phyloP scores from a whole-genome alignment of 2,888 invertebrate species.

The Drosophila kambysellisi region DNA sequence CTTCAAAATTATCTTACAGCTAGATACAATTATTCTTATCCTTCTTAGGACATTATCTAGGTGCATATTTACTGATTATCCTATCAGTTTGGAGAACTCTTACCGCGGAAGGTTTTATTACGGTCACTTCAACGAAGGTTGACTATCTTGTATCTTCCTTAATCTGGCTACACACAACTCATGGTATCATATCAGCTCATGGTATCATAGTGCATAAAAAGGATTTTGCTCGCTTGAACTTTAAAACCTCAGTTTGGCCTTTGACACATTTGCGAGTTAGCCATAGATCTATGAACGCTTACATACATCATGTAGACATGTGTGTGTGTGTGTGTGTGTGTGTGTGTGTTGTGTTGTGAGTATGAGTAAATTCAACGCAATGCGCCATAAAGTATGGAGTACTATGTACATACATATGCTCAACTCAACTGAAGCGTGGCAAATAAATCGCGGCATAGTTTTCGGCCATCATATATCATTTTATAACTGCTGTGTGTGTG shows the following conservation, averaged over 20 bases:
- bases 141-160: too few species aligned
- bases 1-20: too few species aligned
- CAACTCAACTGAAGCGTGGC: slow-evolving; percentile 72
- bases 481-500: slow-evolving; percentile 28
- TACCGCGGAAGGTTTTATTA: too few species aligned
- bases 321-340: slow-evolving; percentile 1
- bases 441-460: slow-evolving; percentile 69
- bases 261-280: slow-evolving; percentile 22
- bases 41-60: too few species aligned
- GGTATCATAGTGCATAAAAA: slow-evolving; percentile 3
- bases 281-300: neutral
- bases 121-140: too few species aligned
- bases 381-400: slow-evolving; percentile 75
- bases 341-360: neutral
- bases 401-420: slow-evolving; percentile 22
- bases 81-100: too few species aligned
- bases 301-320: neutral
- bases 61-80: too few species aligned
- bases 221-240: slow-evolving; percentile 43
- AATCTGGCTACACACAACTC: too few species aligned
- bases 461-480: slow-evolving; percentile 50
- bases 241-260: slow-evolving; percentile 44
- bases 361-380: slow-evolving; percentile 59
- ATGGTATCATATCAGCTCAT: too few species aligned
- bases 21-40: too few species aligned